Conservation (phyloP, 2,113 vertebrate species). For the Labeo rohita region DNA sequence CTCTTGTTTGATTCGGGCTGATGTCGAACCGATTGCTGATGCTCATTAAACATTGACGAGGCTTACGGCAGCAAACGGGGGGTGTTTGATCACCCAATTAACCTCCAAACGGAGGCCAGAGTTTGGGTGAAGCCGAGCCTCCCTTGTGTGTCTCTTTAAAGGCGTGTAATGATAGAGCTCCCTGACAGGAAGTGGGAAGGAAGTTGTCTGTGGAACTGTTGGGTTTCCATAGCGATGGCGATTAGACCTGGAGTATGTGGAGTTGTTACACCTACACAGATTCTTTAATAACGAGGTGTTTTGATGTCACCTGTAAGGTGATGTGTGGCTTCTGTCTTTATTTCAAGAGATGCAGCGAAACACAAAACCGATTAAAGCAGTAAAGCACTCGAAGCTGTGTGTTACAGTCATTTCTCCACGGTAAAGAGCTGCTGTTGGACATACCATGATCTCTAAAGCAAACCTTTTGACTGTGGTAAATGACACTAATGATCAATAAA, state of each 20-base stretch:
- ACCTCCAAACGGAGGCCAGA: not conserved
- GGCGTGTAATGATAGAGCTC: not conserved
- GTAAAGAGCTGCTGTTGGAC: not conserved
- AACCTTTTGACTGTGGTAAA: not conserved
- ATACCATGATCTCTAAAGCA: too few relatives aligned
- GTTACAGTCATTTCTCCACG: not conserved
- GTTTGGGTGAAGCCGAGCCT: not conserved
- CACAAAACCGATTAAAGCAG: not conserved
- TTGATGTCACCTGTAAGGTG: not conserved
- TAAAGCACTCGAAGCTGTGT: not conserved
- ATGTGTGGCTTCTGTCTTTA: not conserved
- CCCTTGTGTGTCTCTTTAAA: not conserved
- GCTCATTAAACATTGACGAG: not conserved
- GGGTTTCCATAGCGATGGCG: slow-evolving; percentile 41
- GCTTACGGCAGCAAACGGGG: not conserved
- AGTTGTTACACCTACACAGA: slow-evolving; percentile 2
- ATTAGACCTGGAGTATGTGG: not conserved
- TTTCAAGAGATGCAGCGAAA: not conserved
- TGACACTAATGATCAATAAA: not conserved
- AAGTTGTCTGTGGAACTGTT: not conserved
- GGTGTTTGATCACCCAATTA: not conserved
- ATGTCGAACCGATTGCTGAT: not conserved
- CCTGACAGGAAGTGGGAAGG: not conserved
- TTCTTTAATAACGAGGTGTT: slow-evolving; percentile 5
- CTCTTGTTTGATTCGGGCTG: not conserved